Base-by-base conservation (phyloP, 2,113 vertebrate genomes). In the Gymnogyps californianus region DNA sequence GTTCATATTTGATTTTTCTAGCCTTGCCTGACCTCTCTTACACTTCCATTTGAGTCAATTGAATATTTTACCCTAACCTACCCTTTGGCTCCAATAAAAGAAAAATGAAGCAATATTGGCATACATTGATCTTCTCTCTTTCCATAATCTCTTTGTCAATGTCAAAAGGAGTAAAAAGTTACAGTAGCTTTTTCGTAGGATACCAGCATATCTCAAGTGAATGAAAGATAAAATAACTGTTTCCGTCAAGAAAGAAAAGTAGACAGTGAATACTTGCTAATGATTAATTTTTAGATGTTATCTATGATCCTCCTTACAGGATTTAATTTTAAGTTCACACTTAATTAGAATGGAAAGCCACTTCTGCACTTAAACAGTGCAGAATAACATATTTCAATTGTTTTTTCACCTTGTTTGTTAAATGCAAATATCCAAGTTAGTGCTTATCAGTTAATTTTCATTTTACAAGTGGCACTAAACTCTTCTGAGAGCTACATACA, bases 151-250 rank as follows among this genome's bases (percentile, higher is more conserved):
- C 7, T 90, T 84, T 90, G 80, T 90, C 90, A 93, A 71, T 87
- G 83, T 92, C 86, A 95, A 75, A 93, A 90, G 8, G 25, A 89
- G 51, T 49, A 83, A 91, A 90, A 95, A 92, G 38, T 83, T 94
- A 71, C 59, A 81, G 9, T 29, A 87, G 52, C 12, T 20, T 83
- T 93, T 92, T 75, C 19, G 13, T 52, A 87, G 24, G 26, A 70
- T 72, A 54, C 7, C 2, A 9, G 36, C 17, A 24, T 83, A 85
- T 55, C 42, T 83, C 36, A 71, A 13, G 26, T 80, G 55, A 93
- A 89, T 66, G 38, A 67, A 54, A 83, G 83, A 86, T 70, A 61
- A 74, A 96, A 87, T 64, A 96, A 67, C 55, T n/a, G 20, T 90
- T 97, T 81, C 69, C 24, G 59, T 64, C 31, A 13, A 0, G 1